Evolutionary conservation across 2,888 invertebrate species (phyloP).

Genomic region (Sussaba pulchella): DNA sequence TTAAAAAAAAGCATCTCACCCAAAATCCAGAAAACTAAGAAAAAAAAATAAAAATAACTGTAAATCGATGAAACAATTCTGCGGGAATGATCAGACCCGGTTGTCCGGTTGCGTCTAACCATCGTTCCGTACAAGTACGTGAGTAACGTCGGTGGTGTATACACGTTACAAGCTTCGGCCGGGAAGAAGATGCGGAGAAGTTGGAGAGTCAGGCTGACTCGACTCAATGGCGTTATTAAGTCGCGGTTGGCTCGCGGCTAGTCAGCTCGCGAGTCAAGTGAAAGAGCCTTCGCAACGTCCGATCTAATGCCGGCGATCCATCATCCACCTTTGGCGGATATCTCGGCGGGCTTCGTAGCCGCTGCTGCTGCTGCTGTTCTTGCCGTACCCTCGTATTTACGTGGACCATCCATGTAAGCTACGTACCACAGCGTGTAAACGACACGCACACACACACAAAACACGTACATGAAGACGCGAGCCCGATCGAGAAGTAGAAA

Average conservation of each 20-base stretch:
- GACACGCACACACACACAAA: background rate
- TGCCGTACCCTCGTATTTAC: slow-evolving; percentile 71
- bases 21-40: no score
- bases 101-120: background rate
- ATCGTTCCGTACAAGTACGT: slow-evolving; percentile 3
- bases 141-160: background rate
- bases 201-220: slow-evolving; percentile 32
- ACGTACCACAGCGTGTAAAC: slow-evolving; percentile 37
- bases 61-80: no score
- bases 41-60: no score
- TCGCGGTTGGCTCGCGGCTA: slow-evolving; percentile 72
- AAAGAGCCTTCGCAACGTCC: slow-evolving; percentile 77
- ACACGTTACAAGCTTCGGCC: background rate
- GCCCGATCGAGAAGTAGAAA: background rate
- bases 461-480: no score
- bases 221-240: slow-evolving; percentile 80
- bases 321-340: slow-evolving; percentile 80
- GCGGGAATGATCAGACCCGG: background rate
- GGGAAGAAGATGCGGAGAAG: slow-evolving; percentile 28
- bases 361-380: slow-evolving; percentile 73
- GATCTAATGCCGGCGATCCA: slow-evolving; percentile 81
- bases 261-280: slow-evolving; percentile 68
- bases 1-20: no score
- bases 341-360: slow-evolving; percentile 71
- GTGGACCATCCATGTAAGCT: background rate